Conservation (phyloP, 2,888 invertebrate species). For the Allygus modestus region DNA sequence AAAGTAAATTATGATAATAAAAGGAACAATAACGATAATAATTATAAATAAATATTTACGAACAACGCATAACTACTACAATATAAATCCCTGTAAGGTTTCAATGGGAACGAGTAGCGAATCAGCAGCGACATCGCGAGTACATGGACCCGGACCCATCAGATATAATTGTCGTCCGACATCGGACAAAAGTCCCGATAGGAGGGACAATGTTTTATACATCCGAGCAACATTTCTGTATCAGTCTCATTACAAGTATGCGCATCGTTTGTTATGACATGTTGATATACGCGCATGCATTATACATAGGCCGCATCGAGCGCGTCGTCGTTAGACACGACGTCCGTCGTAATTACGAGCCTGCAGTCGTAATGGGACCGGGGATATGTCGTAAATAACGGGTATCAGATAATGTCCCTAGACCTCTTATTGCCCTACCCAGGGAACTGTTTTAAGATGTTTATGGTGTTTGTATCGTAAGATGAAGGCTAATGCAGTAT, state of each 20-base stretch:
- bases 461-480: too few species aligned
- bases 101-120: too few species aligned
- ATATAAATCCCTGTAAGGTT: too few species aligned
- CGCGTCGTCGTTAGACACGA: constrained; percentile 4
- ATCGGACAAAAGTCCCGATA: constrained; percentile 21
- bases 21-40: too few species aligned
- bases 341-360: constrained; percentile 6
- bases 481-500: too few species aligned
- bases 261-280: constrained; percentile 57
- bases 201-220: constrained; percentile 33
- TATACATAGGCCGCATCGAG: not conserved
- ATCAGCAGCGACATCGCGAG: not conserved
- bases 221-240: constrained; percentile 41
- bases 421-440: not conserved
- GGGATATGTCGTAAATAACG: constrained; percentile 21
- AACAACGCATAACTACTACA: too few species aligned
- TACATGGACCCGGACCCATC: not conserved
- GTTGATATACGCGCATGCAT: constrained; percentile 50
- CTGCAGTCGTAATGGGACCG: constrained; percentile 8
- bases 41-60: too few species aligned
- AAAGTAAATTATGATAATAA: too few species aligned
- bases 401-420: not conserved
- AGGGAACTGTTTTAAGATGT: not conserved
- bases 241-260: constrained; percentile 32
- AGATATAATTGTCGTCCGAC: constrained; percentile 2